These are phyloP conservation scores for Clivina fossor DNA, from an alignment of 2,888 invertebrate species.

Conservation along the genomic window DNA sequence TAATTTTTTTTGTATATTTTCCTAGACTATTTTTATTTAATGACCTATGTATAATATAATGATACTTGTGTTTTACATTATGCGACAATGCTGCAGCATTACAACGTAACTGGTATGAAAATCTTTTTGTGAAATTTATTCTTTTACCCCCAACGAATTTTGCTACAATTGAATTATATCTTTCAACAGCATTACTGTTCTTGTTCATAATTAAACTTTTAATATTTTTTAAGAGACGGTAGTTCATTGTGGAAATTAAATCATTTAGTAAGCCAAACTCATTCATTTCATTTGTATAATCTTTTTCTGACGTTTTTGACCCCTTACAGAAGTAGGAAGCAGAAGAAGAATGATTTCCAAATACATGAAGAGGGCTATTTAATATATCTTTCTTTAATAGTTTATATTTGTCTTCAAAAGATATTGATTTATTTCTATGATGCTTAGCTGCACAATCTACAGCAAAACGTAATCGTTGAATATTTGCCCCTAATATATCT, in stretches of 20 bases:
- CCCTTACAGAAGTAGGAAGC: background rate
- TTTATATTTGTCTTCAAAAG: background rate
- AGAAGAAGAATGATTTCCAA: conserved; percentile 5
- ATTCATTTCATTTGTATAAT: background rate
- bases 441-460: conserved; percentile 12
- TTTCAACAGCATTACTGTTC: background rate
- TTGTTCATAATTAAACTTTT: conserved; percentile 1
- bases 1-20: no score
- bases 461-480: background rate
- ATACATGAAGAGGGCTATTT: conserved; percentile 3
- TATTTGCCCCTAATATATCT: conserved; percentile 5
- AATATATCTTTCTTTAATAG: conserved; percentile 6
- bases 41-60: no score
- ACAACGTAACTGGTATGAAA: background rate
- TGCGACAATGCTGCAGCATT: background rate
- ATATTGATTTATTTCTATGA: background rate
- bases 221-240: background rate
- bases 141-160: conserved; percentile 1
- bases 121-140: background rate
- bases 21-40: no score
- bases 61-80: no score
- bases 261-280: background rate
- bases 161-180: background rate
- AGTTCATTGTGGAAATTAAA: conserved; percentile 1
- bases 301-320: background rate